Conservation (phyloP, 2,888 invertebrate species). For the Trissolcus brochymenae region DNA sequence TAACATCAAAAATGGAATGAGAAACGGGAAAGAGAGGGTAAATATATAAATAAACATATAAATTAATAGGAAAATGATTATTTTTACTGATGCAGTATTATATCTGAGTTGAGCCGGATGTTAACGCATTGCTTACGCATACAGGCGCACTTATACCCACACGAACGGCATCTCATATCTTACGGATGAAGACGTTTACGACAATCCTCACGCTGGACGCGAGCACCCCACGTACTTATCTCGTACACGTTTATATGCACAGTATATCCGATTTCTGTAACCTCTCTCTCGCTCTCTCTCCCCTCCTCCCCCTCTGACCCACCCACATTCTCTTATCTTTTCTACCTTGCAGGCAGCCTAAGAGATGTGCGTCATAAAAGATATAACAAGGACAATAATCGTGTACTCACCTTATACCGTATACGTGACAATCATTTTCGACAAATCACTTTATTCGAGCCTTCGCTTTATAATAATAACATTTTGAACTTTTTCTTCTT, state of each 20-base stretch:
- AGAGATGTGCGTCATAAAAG: slow-evolving; percentile 54
- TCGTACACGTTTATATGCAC: slow-evolving; percentile 58
- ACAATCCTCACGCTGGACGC: slow-evolving; percentile 70
- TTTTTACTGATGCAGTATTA: slow-evolving; percentile 42
- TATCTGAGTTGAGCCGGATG: slow-evolving; percentile 53
- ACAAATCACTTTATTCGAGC: slow-evolving; percentile 35
- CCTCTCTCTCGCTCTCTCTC: slow-evolving; percentile 30
- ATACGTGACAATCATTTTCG: slow-evolving; percentile 27
- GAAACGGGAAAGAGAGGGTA: slow-evolving; percentile 4
- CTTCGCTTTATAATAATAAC: background rate
- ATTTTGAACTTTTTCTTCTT: background rate
- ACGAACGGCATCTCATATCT: slow-evolving; percentile 75
- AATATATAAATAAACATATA: too few relatives aligned
- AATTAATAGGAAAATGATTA: slow-evolving; percentile 15
- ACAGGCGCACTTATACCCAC: slow-evolving; percentile 59
- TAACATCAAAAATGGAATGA: slow-evolving; percentile 18
- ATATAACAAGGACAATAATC: slow-evolving; percentile 56
- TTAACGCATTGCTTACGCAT: slow-evolving; percentile 58
- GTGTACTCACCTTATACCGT: slow-evolving; percentile 20
- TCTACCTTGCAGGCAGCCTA: slow-evolving; percentile 41
- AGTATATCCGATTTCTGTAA: slow-evolving; percentile 60
- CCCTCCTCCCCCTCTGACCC: slow-evolving; percentile 17
- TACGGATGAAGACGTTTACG: slow-evolving; percentile 76
- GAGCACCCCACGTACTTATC: slow-evolving; percentile 61
- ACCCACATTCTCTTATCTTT: slow-evolving; percentile 54